A percentile compares a stretch with the other conserved stretches of the same genome.
Evolutionary conservation across 1,140 invertebrate genomes (phyloP).

Genomic region (Periplaneta americana): DNA sequence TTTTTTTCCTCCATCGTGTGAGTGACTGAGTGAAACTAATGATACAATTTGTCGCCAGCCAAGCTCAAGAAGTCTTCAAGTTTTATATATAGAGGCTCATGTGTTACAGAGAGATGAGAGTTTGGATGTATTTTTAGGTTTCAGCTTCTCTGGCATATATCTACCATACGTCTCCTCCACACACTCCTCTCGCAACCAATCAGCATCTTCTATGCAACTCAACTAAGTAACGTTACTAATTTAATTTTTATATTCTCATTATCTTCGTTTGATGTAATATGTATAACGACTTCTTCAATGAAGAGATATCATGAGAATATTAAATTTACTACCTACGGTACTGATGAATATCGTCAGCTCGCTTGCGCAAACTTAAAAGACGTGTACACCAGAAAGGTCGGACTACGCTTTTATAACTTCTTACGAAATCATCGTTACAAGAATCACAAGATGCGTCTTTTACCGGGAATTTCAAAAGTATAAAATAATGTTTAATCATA

Average conservation of each 20-base stretch:
- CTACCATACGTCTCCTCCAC: neutral
- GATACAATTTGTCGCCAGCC: neutral
- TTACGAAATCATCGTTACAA: no score
- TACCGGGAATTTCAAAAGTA: no score
- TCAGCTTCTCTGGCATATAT: neutral
- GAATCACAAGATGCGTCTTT: no score
- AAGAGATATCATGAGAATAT: no score
- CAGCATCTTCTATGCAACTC: neutral
- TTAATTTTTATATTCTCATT: neutral
- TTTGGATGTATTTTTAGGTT: neutral
- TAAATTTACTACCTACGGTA: no score
- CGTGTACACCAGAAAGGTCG: no score
- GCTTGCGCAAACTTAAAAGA: no score
- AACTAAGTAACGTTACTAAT: neutral
- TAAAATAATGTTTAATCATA: no score
- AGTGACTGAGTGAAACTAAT: neutral
- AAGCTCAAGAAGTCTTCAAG: neutral
- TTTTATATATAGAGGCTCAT: neutral
- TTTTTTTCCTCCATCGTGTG: neutral
- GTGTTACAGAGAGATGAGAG: neutral
- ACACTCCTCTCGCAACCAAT: neutral
- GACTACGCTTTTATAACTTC: no score
- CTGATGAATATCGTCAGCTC: no score
- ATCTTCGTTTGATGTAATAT: neutral
- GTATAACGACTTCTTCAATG: no score